Percentiles rank a stretch among this genome's conserved stretches.
Evolutionary conservation across 2,113 vertebrate species (phyloP).

Genomic region (Cynoglossus semilaevis): DNA sequence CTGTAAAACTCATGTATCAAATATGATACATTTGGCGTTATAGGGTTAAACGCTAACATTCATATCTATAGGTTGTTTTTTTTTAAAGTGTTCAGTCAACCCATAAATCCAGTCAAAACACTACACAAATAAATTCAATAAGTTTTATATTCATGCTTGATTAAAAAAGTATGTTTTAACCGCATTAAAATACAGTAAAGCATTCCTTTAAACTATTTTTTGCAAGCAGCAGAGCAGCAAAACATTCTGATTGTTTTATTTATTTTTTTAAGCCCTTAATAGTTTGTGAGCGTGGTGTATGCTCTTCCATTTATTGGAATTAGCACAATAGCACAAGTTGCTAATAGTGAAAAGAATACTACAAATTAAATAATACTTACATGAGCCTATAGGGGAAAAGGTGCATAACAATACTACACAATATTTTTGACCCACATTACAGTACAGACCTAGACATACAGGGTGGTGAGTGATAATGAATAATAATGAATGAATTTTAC

Average conservation of each 20-base stretch:
- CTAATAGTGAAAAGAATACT: constrained; percentile 32
- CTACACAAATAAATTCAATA: too few relatives aligned
- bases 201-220: too few relatives aligned
- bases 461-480: constrained; percentile 30
- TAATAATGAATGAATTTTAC: constrained; percentile 38
- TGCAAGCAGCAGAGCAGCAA: constrained; percentile 78
- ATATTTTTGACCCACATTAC: constrained; percentile 55
- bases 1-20: too few relatives aligned
- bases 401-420: constrained; percentile 68
- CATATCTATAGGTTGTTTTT: too few relatives aligned
- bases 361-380: constrained; percentile 41
- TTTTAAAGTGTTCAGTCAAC: too few relatives aligned
- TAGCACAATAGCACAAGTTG: constrained; percentile 47
- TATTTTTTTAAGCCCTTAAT: constrained; percentile 76
- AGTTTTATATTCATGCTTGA: too few relatives aligned
- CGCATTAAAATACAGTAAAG: too few relatives aligned
- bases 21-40: too few relatives aligned
- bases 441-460: constrained; percentile 51
- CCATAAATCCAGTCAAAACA: too few relatives aligned
- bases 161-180: too few relatives aligned
- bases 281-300: constrained; percentile 61
- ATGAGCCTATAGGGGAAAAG: constrained; percentile 63
- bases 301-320: constrained; percentile 60
- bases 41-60: too few relatives aligned
- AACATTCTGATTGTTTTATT: constrained; percentile 78